Conservation (phyloP, 2,113 vertebrate genomes). For the Aleadryas rufinucha region DNA sequence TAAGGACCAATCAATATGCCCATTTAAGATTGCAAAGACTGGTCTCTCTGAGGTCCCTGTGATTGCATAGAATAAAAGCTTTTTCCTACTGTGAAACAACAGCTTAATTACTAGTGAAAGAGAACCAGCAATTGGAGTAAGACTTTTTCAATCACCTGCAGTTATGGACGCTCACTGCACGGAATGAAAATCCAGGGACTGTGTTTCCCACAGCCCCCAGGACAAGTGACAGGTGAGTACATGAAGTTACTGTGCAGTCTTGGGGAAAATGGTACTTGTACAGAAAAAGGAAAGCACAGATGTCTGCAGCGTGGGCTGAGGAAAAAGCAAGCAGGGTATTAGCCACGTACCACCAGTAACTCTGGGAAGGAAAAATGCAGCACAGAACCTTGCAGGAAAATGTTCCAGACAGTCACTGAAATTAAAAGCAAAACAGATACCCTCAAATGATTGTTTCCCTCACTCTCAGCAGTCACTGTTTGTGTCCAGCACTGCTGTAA, state of each 20-base stretch:
- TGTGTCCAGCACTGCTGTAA: accelerated
- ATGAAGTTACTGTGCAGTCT: not conserved
- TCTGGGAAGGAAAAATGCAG: not conserved
- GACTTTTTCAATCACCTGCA: not conserved
- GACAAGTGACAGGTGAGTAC: not conserved
- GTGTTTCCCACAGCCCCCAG: not conserved
- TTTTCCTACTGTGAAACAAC: not conserved
- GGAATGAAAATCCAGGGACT: not conserved
- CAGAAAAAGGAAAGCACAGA: not conserved
- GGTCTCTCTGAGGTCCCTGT: not conserved
- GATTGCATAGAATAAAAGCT: not conserved
- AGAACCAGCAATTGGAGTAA: not conserved
- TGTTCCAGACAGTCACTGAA: accelerated
- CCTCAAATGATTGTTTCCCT: not conserved
- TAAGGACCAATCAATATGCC: not conserved
- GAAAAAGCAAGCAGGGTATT: not conserved
- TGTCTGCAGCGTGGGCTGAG: not conserved
- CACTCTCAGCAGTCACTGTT: not conserved
- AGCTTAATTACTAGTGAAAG: not conserved
- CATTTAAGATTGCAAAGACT: not conserved
- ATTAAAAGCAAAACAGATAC: not conserved
- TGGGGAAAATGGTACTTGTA: not conserved
- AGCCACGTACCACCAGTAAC: accelerated
- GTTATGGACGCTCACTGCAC: not conserved
- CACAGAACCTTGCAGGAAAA: not conserved